Percentiles rank a stretch among this genome's conserved stretches.
These are phyloP conservation scores for Elanus axillaris DNA, from an alignment of 2,113 vertebrate genomes.

Conservation along the genomic window DNA sequence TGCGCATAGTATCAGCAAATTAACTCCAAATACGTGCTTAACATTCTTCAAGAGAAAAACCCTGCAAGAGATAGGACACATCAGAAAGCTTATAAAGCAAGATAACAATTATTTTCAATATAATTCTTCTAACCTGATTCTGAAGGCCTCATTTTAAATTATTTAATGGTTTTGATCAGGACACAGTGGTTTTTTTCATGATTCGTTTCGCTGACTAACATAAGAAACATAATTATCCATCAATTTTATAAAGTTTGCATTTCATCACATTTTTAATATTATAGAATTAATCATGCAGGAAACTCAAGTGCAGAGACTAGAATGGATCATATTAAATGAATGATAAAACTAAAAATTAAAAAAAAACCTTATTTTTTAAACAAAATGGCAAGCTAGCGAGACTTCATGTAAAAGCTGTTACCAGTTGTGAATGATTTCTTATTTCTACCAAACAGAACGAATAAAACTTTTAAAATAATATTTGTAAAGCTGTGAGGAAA, in stretches of 20 bases:
- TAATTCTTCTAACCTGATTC: slow-evolving; percentile 66
- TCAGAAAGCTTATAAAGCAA: slow-evolving; percentile 56
- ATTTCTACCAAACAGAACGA: slow-evolving; percentile 13
- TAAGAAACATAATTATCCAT: slow-evolving; percentile 60
- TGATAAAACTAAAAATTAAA: background rate
- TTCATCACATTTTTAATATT: slow-evolving; percentile 62
- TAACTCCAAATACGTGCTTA: slow-evolving; percentile 68
- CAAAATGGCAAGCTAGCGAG: slow-evolving; percentile 5
- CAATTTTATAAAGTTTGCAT: slow-evolving; percentile 62
- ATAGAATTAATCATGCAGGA: slow-evolving; percentile 60
- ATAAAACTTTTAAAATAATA: background rate
- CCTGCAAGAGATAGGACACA: slow-evolving; percentile 61
- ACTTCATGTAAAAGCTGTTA: slow-evolving; percentile 21
- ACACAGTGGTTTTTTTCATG: slow-evolving; percentile 24
- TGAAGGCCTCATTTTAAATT: slow-evolving; percentile 58
- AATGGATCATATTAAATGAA: slow-evolving; percentile 53
- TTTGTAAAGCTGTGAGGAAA: background rate
- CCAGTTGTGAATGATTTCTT: background rate
- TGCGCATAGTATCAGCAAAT: slow-evolving; percentile 64
- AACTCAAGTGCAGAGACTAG: slow-evolving; percentile 50
- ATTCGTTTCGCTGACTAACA: slow-evolving; percentile 36
- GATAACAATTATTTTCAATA: slow-evolving; percentile 69
- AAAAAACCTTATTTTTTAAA: background rate
- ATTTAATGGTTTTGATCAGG: slow-evolving; percentile 64
- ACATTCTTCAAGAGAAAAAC: slow-evolving; percentile 66